Evolutionary conservation across 2,113 vertebrate genomes (phyloP).

Genomic region (Larimichthys polyactis): DNA sequence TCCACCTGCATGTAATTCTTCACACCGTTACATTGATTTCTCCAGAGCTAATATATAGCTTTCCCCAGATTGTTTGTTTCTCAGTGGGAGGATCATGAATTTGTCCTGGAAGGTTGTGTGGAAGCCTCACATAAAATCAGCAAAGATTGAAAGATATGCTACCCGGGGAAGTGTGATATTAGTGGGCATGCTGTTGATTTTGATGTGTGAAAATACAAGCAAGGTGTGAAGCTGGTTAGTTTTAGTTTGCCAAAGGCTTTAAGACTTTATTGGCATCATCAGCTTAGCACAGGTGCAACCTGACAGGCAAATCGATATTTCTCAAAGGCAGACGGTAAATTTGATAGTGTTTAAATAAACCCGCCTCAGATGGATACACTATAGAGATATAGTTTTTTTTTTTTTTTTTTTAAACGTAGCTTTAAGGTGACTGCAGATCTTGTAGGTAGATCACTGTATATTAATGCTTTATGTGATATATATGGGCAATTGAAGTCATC

Average conservation of each 20-base stretch:
- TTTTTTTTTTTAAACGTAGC: not conserved
- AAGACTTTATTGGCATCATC: constrained; percentile 13
- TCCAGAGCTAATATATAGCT: not conserved
- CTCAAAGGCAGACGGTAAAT: not conserved
- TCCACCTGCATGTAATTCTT: not conserved
- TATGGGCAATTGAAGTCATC: not conserved
- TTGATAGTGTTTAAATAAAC: not conserved
- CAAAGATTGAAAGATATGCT: not conserved
- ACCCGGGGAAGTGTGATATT: not conserved
- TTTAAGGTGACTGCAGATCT: not conserved
- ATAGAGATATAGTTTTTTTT: not conserved
- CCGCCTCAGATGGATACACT: not conserved
- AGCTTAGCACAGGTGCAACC: not conserved
- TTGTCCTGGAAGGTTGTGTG: not conserved
- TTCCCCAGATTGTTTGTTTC: not conserved
- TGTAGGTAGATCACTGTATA: constrained; percentile 9
- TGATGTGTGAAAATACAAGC: constrained; percentile 26
- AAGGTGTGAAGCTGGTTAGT: constrained; percentile 14
- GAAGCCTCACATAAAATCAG: not conserved
- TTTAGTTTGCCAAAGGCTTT: constrained; percentile 1
- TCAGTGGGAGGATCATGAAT: not conserved
- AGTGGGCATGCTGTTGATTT: not conserved
- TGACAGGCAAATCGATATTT: constrained; percentile 16
- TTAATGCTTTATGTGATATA: not conserved
- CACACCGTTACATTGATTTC: not conserved